Conservation (phyloP, 2,888 invertebrate genomes). For the Linnaemya vulpina region DNA sequence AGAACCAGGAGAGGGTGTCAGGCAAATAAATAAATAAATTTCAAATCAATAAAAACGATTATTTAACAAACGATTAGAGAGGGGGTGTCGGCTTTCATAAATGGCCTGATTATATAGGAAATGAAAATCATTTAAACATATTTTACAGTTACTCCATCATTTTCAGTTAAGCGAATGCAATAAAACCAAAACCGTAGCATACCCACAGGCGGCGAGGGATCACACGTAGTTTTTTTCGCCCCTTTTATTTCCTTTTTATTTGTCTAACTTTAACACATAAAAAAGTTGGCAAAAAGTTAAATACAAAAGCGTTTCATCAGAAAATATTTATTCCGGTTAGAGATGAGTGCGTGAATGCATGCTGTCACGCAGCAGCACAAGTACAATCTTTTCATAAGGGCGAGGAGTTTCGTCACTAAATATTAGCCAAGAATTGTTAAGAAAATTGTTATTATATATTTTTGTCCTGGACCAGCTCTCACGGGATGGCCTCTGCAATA, state of each 20-base stretch:
- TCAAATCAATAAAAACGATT: neutral
- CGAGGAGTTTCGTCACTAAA: too few species aligned
- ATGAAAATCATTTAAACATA: neutral
- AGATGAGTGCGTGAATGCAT: neutral
- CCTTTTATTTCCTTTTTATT: neutral
- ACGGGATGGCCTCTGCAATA: too few species aligned
- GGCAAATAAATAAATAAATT: neutral
- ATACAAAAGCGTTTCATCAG: conserved; percentile 1
- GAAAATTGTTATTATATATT: too few species aligned
- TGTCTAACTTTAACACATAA: neutral
- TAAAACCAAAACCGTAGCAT: neutral
- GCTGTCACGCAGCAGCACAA: too few species aligned
- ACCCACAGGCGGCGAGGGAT: neutral
- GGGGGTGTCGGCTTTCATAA: neutral
- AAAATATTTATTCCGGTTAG: conserved; percentile 2
- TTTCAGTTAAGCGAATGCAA: neutral
- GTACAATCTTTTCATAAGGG: too few species aligned
- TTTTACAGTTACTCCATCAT: neutral
- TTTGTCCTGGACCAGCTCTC: too few species aligned
- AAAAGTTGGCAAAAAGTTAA: neutral
- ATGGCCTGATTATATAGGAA: neutral
- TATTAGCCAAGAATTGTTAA: too few species aligned
- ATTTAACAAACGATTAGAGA: too few species aligned
- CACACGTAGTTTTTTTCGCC: neutral
- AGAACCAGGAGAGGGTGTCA: neutral